Evolutionary conservation across 2,888 invertebrate species (phyloP), one percentile per base, ranked within the genome.

Genomic region (Metopia argyrocephala): DNA sequence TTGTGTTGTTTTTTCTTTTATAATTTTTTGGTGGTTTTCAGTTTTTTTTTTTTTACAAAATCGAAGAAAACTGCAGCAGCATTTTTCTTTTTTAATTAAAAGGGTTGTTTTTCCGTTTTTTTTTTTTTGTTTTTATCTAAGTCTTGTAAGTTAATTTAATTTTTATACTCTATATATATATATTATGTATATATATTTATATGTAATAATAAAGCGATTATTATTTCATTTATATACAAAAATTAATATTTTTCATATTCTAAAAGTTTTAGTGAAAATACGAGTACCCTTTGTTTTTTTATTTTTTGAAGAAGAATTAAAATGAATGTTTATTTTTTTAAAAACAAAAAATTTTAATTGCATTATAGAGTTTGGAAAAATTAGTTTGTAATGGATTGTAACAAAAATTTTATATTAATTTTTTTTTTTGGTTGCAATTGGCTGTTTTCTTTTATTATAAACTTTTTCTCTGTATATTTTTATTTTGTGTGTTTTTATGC

Each of bases 381-480:
- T 38, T 38, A 38, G 4, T 9, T 38, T 3, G 4, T 38, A 38
- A 38, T 38, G 9, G 38, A 15, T 38, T 52, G 52, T 65, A 2
- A 54, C 31, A 50, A 74, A 75, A 66, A 45, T 21, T 57, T 57
- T 59, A 28, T 31, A 25, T 27, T 62, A 56, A 56, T 64, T 28
- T 57, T 27, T 31, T 21, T 61, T 79, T 74, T 80, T 62, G 59
- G 65, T 76, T 79, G 54, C 66, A 76, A 71, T 66, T 75, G 76
- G 76, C 62, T 69, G 38, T 70, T 78, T 61, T 68, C 46, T 56
- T 71, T 65, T 45, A 38, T 12, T 38, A 38, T 38, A 75, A 74
- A 78, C 78, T 81, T n/a, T n/a, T n/a, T 74, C 78, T 75, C 70
- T 70, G 69, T 57, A 50, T 78, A 69, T 25, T 69, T 71, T 57